Conservation (phyloP, 1,140 invertebrate genomes). For the Caenorhabditis brenneri region DNA sequence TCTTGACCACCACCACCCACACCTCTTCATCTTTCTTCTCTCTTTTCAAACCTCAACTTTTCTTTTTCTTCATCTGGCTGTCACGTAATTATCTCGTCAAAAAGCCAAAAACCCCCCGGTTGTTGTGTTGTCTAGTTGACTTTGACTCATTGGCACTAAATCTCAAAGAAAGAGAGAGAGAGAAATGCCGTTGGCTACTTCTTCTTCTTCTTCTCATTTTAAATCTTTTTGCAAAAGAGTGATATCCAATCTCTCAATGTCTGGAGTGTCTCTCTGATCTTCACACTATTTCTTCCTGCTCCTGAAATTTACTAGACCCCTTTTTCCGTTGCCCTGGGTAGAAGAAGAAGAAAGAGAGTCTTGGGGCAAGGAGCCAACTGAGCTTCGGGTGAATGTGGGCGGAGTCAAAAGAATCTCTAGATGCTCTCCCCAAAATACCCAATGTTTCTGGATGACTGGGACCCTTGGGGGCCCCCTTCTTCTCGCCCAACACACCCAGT, state of each 20-base stretch:
- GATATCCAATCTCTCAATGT: conserved; percentile 25
- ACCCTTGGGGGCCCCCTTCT: conserved; percentile 4
- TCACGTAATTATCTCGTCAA: conserved; percentile 41
- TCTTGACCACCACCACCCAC: conserved; percentile 21
- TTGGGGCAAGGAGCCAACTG: neutral
- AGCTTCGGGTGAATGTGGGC: conserved; percentile 15
- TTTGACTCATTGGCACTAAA: conserved; percentile 37
- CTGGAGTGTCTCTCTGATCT: conserved; percentile 8
- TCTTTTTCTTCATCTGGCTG: neutral
- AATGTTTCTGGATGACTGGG: neutral
- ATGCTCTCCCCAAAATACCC: neutral
- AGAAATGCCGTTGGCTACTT: neutral
- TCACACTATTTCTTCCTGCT: conserved; percentile 4
- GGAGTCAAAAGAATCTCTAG: neutral
- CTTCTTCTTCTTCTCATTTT: neutral
- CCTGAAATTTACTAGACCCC: neutral
- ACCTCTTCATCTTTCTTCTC: no score
- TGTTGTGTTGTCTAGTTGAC: conserved; percentile 31
- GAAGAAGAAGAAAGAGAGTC: neutral
- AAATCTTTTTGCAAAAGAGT: neutral
- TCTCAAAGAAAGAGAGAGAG: neutral
- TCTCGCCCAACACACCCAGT: neutral
- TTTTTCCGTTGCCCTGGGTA: neutral
- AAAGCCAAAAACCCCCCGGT: conserved; percentile 2
- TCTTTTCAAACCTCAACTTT: neutral